Percentiles rank a stretch among this genome's conserved stretches.
phyloP scores from a whole-genome alignment of 1,140 invertebrate species.

The Drosophila pandora region DNA sequence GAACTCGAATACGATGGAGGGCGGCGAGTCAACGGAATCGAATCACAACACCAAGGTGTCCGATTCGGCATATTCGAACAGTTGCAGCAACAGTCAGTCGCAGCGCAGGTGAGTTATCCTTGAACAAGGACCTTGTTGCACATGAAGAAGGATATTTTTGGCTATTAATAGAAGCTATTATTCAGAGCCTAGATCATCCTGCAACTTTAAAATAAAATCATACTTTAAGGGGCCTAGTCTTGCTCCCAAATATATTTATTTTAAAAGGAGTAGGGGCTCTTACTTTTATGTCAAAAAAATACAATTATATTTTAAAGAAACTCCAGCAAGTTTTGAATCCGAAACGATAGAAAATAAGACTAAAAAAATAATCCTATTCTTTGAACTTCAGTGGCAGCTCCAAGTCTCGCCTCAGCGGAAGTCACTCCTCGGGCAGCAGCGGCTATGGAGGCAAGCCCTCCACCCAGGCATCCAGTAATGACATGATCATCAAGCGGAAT shows the following conservation, averaged over 20 bases:
- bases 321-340: too few species aligned
- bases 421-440: slow-evolving; percentile 90
- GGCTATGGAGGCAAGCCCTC: slow-evolving; percentile 89
- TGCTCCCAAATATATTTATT: too few species aligned
- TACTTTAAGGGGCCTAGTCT: too few species aligned
- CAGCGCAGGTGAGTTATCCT: slow-evolving; percentile 86
- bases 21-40: slow-evolving; percentile 80
- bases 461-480: slow-evolving; percentile 84
- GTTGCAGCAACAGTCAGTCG: slow-evolving; percentile 90
- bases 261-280: too few species aligned
- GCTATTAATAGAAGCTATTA: too few species aligned
- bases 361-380: background rate
- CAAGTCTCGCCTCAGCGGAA: slow-evolving; percentile 90
- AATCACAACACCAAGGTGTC: slow-evolving; percentile 87
- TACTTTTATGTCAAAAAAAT: too few species aligned
- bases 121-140: background rate
- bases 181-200: too few species aligned
- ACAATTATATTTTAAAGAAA: too few species aligned
- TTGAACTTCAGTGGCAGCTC: slow-evolving; percentile 87
- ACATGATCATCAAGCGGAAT: slow-evolving; percentile 84
- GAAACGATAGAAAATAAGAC: too few species aligned
- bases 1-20: slow-evolving; percentile 68
- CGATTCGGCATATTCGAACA: slow-evolving; percentile 91
- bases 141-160: too few species aligned
- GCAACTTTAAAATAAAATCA: too few species aligned